These are phyloP conservation scores for Leptinotarsa texana DNA, from an alignment of 1,140 invertebrate species.

Conservation along the genomic window DNA sequence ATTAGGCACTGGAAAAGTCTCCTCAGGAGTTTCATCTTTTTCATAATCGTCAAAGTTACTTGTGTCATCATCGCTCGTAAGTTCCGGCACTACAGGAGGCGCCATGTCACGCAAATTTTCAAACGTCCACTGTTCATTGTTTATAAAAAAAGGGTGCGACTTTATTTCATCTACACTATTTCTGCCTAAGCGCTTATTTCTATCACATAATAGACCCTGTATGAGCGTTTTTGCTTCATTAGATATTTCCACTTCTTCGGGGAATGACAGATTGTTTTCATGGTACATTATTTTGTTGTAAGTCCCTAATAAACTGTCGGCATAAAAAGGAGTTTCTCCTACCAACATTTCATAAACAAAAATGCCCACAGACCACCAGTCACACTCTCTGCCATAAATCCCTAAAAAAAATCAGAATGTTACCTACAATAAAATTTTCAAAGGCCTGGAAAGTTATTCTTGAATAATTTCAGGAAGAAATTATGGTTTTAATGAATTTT, in stretches of 20 bases:
- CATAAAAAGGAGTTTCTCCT: constrained; percentile 99
- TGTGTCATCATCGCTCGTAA: constrained; percentile 95
- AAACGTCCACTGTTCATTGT: constrained; percentile 94
- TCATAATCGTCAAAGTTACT: constrained; percentile 98
- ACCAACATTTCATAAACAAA: constrained; percentile 99
- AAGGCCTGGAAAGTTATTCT: too few species aligned
- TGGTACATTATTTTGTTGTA: constrained; percentile 99
- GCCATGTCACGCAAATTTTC: constrained; percentile 91
- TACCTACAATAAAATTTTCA: background rate
- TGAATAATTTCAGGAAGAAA: too few species aligned
- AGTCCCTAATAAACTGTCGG: constrained; percentile 95
- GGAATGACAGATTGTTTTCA: constrained; percentile 93
- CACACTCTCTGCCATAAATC: constrained; percentile 93
- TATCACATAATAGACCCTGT: constrained; percentile 90
- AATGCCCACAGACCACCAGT: constrained; percentile 99
- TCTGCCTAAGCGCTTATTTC: constrained; percentile 85
- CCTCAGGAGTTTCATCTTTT: constrained; percentile 84
- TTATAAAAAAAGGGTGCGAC: constrained; percentile 91
- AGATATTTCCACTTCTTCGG: constrained; percentile 91
- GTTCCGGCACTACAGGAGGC: constrained; percentile 94
- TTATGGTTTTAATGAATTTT: too few species aligned
- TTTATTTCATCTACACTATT: constrained; percentile 97
- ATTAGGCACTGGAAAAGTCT: constrained; percentile 93
- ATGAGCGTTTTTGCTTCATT: constrained; percentile 91
- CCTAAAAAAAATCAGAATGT: constrained; percentile 57